A percentile compares a stretch with the other conserved stretches of the same genome.
phyloP scores from a whole-genome alignment of 1,140 invertebrate genomes.

The Grapholita molesta region DNA sequence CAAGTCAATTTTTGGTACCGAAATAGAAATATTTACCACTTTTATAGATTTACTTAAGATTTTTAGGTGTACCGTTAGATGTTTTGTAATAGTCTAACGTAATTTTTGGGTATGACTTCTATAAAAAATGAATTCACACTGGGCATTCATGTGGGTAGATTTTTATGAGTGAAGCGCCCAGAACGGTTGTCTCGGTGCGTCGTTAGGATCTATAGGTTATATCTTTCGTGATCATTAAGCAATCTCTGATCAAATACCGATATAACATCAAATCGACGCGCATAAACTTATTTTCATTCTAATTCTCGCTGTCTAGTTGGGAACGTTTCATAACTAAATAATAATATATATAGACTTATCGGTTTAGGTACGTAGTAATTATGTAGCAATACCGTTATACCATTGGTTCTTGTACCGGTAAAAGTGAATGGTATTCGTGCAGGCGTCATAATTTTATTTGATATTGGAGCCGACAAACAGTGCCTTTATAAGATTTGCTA shows the following conservation, averaged over 20 bases:
- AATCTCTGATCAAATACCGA: not conserved
- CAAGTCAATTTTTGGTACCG: not conserved
- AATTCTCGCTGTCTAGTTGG: not conserved
- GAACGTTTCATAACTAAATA: conserved; percentile 1
- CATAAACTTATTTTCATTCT: not conserved
- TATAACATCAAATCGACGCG: not conserved
- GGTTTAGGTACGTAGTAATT: no score
- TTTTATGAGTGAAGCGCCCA: not conserved
- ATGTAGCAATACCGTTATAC: not conserved
- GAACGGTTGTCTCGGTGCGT: not conserved
- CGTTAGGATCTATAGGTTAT: not conserved
- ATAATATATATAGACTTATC: not conserved
- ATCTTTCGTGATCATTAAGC: not conserved
- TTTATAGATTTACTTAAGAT: not conserved
- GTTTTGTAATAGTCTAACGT: not conserved
- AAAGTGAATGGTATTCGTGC: not conserved
- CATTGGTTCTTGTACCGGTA: not conserved
- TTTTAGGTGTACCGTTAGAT: not conserved
- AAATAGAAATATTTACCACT: not conserved
- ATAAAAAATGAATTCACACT: not conserved
- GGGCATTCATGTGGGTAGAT: not conserved
- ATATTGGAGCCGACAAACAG: not conserved
- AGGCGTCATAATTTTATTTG: not conserved
- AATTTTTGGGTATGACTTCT: not conserved
- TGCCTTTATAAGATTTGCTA: not conserved